phyloP scores from a whole-genome alignment of 2,888 invertebrate genomes.

The Aelia acuminata region DNA sequence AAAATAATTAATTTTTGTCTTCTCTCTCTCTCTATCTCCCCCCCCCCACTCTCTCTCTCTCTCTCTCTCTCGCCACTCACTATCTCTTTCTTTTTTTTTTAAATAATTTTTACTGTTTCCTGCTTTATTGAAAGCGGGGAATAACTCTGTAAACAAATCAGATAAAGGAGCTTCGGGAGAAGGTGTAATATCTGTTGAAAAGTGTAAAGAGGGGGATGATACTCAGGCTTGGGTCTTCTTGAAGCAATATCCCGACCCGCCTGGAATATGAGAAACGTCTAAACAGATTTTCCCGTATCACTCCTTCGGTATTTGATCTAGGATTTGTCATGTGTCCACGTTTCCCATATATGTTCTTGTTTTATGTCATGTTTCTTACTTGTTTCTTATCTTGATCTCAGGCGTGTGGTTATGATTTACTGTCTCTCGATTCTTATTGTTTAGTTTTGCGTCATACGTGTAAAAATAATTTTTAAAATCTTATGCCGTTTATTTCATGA shows the following conservation, averaged over 20 bases:
- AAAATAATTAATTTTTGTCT: too few species aligned
- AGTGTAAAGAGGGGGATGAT: neutral
- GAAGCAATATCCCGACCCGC: neutral
- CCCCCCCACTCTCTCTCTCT: too few species aligned
- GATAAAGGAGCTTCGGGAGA: neutral
- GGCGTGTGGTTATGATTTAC: too few species aligned
- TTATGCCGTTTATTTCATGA: too few species aligned
- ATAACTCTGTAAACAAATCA: neutral
- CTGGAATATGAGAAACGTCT: conserved; percentile 34
- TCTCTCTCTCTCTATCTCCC: too few species aligned
- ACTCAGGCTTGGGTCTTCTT: neutral
- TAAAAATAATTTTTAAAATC: too few species aligned
- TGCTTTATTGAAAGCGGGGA: neutral
- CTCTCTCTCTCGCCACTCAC: neutral
- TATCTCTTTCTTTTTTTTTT: neutral
- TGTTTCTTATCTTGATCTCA: neutral
- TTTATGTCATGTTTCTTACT: neutral
- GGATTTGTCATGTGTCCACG: conserved; percentile 16
- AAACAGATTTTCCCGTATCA: conserved; percentile 33
- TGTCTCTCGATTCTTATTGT: too few species aligned
- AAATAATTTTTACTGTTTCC: neutral
- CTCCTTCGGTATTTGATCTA: conserved; percentile 23
- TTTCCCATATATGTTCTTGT: neutral
- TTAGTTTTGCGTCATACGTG: too few species aligned
- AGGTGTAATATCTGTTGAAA: neutral